Conservation (phyloP, 2,797 vertebrate species). For the Graptemys geographica region DNA sequence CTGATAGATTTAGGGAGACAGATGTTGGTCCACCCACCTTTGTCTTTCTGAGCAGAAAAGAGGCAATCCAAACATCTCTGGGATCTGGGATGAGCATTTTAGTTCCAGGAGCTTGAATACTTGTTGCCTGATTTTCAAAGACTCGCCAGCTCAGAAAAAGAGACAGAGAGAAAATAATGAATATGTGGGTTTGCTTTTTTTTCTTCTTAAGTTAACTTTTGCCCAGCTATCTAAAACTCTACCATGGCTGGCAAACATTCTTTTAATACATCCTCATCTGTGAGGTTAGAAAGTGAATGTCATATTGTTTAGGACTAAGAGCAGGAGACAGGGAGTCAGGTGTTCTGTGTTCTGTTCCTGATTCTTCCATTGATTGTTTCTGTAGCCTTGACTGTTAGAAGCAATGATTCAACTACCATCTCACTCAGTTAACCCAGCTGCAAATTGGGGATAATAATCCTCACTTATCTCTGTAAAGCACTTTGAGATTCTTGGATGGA, state of each 20-base stretch:
- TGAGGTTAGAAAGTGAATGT: background rate
- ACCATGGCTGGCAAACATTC: background rate
- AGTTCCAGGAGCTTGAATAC: no score
- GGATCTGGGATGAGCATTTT: no score
- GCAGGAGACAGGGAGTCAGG: no score
- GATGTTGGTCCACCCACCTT: no score
- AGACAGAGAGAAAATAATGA: background rate
- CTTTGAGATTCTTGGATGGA: background rate
- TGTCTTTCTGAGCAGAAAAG: no score
- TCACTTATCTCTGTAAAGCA: background rate
- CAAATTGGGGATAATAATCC: background rate
- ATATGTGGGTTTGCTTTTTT: background rate
- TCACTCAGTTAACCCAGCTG: background rate
- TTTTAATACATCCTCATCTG: background rate
- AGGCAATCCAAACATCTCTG: no score
- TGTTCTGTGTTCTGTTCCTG: background rate
- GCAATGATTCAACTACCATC: background rate
- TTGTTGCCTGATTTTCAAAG: no score
- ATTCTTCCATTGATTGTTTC: background rate
- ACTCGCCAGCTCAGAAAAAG: no score
- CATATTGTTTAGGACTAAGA: rapidly evolving
- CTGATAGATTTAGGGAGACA: no score
- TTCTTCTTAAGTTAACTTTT: background rate
- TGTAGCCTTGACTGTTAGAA: background rate
- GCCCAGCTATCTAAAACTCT: rapidly evolving